Percentiles rank a stretch among this genome's conserved stretches.
These are phyloP conservation scores for Argyra leucocephala DNA, from an alignment of 2,888 invertebrate genomes.

Conservation along the genomic window DNA sequence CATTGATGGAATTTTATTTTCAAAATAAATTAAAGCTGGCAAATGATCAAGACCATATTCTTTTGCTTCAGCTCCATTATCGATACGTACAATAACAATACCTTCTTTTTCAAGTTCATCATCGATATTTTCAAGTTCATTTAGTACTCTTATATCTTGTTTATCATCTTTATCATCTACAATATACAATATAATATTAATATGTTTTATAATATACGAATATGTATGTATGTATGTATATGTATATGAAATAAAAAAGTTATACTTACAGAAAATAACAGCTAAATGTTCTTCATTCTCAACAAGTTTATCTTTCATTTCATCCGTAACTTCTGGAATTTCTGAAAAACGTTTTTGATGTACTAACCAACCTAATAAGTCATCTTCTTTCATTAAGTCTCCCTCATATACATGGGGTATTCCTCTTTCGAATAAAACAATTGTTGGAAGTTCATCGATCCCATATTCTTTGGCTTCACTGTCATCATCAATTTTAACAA, in stretches of 20 bases:
- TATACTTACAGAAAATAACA: constrained; percentile 78
- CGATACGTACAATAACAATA: constrained; percentile 81
- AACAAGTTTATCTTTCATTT: constrained; percentile 85
- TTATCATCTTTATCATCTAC: constrained; percentile 82
- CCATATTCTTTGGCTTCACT: constrained; percentile 84
- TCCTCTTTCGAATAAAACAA: constrained; percentile 66
- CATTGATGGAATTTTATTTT: constrained; percentile 80
- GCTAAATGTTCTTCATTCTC: constrained; percentile 72
- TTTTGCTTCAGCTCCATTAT: constrained; percentile 81
- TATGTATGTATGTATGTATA: constrained; percentile 2
- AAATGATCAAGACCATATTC: constrained; percentile 84
- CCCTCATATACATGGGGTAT: constrained; percentile 70
- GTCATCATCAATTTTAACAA: constrained; percentile 83
- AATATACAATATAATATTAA: constrained; percentile 9
- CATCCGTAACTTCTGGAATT: constrained; percentile 85
- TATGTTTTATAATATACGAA: neutral
- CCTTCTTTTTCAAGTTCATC: constrained; percentile 83
- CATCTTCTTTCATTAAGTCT: constrained; percentile 82
- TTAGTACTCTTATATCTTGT: constrained; percentile 76
- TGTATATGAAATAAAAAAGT: neutral
- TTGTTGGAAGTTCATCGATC: constrained; percentile 69
- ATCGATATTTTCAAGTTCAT: constrained; percentile 85
- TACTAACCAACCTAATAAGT: constrained; percentile 77
- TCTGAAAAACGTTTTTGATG: constrained; percentile 85
- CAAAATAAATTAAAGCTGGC: constrained; percentile 72